phyloP scores from a whole-genome alignment of 1,140 invertebrate genomes.

The Dendroctonus valens region DNA sequence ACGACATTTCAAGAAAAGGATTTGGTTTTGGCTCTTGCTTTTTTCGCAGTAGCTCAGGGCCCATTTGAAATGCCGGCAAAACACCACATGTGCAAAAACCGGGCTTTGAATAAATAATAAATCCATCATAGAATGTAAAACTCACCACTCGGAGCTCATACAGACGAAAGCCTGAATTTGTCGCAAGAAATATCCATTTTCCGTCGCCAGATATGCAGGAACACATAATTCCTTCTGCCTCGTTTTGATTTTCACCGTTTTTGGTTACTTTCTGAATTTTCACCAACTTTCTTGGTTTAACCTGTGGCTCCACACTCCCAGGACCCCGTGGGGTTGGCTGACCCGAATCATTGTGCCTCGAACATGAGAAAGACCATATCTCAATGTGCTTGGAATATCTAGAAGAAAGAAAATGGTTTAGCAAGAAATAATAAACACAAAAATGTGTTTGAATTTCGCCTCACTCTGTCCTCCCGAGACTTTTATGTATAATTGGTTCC shows the following conservation, averaged over 20 bases:
- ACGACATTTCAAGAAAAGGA: too few species aligned
- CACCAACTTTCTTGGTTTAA: constrained; percentile 65
- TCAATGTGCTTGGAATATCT: constrained; percentile 64
- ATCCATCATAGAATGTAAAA: background rate
- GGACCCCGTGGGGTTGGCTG: constrained; percentile 37
- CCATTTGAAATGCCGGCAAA: too few species aligned
- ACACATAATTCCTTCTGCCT: constrained; percentile 63
- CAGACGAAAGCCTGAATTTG: constrained; percentile 62
- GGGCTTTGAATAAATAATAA: too few species aligned
- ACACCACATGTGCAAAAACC: too few species aligned
- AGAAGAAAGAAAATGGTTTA: background rate
- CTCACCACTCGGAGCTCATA: constrained; percentile 56
- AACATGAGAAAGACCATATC: constrained; percentile 54
- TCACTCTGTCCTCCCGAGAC: background rate
- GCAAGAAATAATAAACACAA: background rate
- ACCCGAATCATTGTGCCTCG: constrained; percentile 8
- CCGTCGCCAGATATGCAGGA: constrained; percentile 67
- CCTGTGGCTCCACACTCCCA: constrained; percentile 40
- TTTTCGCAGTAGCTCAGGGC: too few species aligned
- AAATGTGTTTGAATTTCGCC: background rate
- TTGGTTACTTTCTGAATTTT: constrained; percentile 51
- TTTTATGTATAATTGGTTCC: background rate
- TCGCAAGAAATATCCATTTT: constrained; percentile 72
- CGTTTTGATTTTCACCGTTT: constrained; percentile 53
- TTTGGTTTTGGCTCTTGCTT: too few species aligned